Evolutionary conservation across 2,797 vertebrate genomes (phyloP).

Genomic region (Decapterus maruadsi): DNA sequence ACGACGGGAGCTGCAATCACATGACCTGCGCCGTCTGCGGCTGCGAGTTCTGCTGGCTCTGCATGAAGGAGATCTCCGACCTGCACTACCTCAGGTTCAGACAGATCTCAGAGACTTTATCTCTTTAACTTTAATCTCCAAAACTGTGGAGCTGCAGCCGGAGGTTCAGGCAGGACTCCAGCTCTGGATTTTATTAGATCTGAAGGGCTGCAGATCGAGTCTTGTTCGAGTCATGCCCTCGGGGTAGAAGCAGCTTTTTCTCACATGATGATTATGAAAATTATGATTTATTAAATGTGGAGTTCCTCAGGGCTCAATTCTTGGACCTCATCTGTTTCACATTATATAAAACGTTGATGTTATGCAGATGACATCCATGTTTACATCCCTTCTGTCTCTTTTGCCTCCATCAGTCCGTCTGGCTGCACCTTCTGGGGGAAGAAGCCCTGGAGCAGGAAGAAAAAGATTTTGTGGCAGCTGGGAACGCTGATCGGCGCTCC

Average conservation of each 20-base stretch:
- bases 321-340: background rate
- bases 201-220: background rate
- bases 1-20: conserved; percentile 99
- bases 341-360: too few relatives aligned
- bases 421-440: conserved; percentile 99
- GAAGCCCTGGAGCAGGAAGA: conserved; percentile 99
- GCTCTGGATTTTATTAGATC: background rate
- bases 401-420: conserved; percentile 88
- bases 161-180: background rate
- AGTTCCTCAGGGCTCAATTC: background rate
- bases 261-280: background rate
- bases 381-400: background rate
- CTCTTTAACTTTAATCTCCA: too few relatives aligned
- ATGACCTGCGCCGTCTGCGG: conserved; percentile 99
- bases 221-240: too few relatives aligned
- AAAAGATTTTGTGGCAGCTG: conserved; percentile 99
- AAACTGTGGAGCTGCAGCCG: background rate
- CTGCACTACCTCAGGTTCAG: conserved; percentile 98
- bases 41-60: conserved; percentile 99
- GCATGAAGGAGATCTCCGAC: conserved; percentile 99
- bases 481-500: conserved; percentile 97
- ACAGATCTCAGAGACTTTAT: accelerated
- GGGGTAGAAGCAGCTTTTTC: background rate
- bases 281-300: background rate
- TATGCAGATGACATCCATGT: too few relatives aligned